phyloP scores from a whole-genome alignment of 2,113 vertebrate species.

The Centrocercus urophasianus region DNA sequence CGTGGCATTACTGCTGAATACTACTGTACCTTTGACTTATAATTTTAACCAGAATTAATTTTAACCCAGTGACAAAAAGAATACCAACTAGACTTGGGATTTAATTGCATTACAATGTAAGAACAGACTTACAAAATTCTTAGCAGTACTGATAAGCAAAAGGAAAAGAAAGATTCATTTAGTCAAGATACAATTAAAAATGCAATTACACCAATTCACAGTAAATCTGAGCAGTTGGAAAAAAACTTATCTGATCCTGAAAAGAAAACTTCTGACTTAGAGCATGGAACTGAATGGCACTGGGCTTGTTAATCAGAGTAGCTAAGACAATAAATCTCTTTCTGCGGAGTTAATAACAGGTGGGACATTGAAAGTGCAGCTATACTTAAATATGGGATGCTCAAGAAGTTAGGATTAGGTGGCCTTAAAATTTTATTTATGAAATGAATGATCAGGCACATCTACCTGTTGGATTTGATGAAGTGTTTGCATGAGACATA shows the following conservation, averaged over 20 bases:
- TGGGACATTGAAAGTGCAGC: neutral
- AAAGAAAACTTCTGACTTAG: neutral
- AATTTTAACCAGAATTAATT: neutral
- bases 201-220: neutral
- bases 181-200: neutral
- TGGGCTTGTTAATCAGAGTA: neutral
- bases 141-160: neutral
- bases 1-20: neutral
- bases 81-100: neutral
- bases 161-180: neutral
- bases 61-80: neutral
- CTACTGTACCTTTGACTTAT: neutral
- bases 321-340: neutral
- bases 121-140: neutral
- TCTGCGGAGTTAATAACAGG: neutral
- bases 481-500: neutral
- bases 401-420: neutral
- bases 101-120: neutral
- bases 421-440: neutral
- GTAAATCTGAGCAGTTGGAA: conserved; percentile 20
- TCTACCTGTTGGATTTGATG: neutral
- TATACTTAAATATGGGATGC: neutral
- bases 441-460: neutral
- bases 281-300: neutral
- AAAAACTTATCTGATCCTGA: neutral